A percentile compares a stretch with the other conserved stretches of the same genome.
phyloP scores from a whole-genome alignment of 1,140 invertebrate genomes.

The Drosophila pandora region DNA sequence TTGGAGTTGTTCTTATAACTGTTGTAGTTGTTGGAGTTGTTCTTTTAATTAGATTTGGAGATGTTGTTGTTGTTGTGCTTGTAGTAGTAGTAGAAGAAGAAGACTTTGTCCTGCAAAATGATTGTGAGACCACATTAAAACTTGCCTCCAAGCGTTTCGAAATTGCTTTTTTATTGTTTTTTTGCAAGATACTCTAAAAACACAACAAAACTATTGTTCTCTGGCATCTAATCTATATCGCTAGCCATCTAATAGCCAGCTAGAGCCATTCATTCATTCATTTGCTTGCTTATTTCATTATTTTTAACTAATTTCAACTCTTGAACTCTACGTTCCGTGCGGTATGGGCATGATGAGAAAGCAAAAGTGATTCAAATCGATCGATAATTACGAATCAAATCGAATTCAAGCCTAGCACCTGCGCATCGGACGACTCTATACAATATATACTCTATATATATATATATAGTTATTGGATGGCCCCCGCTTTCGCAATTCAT shows the following conservation, averaged over 20 bases:
- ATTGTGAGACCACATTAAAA: slow-evolving; percentile 83
- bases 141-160: slow-evolving; percentile 56
- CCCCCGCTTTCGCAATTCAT: slow-evolving; percentile 25
- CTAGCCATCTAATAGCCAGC: not conserved
- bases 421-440: not conserved
- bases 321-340: not conserved
- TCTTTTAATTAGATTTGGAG: slow-evolving; percentile 60
- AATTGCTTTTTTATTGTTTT: not conserved
- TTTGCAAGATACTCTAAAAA: slow-evolving; percentile 34
- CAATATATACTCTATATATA: not conserved
- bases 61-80: slow-evolving; percentile 68
- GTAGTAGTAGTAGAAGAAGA: slow-evolving; percentile 82
- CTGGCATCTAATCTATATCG: not conserved
- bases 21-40: slow-evolving; percentile 34
- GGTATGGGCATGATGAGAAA: slow-evolving; percentile 5
- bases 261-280: not conserved
- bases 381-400: not conserved
- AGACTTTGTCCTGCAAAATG: slow-evolving; percentile 83
- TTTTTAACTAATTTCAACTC: slow-evolving; percentile 4
- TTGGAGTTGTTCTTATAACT: slow-evolving; percentile 39
- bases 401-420: slow-evolving; percentile 6
- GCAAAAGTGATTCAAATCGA: slow-evolving; percentile 5
- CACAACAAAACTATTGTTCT: slow-evolving; percentile 54
- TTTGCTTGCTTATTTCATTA: not conserved
- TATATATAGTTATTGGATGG: not conserved